These are phyloP conservation scores for Catocala fraxini DNA, from an alignment of 2,888 invertebrate species.

Conservation along the genomic window DNA sequence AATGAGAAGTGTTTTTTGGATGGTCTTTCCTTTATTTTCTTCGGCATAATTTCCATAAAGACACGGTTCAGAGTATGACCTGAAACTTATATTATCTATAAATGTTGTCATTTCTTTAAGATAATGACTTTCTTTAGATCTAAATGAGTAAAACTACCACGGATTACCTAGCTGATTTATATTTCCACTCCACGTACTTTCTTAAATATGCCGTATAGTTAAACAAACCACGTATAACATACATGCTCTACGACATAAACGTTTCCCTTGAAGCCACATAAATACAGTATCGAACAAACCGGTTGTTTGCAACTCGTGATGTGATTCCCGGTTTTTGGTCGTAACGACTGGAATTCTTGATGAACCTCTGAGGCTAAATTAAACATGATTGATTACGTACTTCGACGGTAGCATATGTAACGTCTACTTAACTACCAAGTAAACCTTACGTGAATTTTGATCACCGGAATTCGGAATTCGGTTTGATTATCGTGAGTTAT, in stretches of 20 bases:
- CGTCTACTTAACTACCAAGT: not conserved
- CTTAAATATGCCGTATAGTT: no score
- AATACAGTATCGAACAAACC: slow-evolving; percentile 15
- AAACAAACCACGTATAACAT: not conserved
- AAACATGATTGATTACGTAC: slow-evolving; percentile 48
- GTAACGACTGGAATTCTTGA: slow-evolving; percentile 50
- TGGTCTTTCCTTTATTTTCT: no score
- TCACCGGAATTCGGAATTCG: not conserved
- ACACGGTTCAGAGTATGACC: no score
- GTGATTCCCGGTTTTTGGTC: slow-evolving; percentile 49
- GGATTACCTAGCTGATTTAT: no score
- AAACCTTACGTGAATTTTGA: slow-evolving; percentile 8
- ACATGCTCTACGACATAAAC: not conserved
- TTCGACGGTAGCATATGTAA: slow-evolving; percentile 11
- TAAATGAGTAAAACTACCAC: no score
- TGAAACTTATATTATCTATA: no score
- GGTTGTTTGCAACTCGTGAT: slow-evolving; percentile 54
- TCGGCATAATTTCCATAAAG: no score
- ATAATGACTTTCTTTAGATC: no score
- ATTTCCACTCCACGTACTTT: no score
- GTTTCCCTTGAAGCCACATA: slow-evolving; percentile 12
- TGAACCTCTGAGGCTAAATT: slow-evolving; percentile 47
- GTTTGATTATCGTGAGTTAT: not conserved
- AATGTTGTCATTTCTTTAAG: no score
- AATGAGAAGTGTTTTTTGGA: no score